Evolutionary conservation across 2,888 invertebrate genomes (phyloP), one percentile per base, ranked within the genome.

Genomic region (Troides aeacus): DNA sequence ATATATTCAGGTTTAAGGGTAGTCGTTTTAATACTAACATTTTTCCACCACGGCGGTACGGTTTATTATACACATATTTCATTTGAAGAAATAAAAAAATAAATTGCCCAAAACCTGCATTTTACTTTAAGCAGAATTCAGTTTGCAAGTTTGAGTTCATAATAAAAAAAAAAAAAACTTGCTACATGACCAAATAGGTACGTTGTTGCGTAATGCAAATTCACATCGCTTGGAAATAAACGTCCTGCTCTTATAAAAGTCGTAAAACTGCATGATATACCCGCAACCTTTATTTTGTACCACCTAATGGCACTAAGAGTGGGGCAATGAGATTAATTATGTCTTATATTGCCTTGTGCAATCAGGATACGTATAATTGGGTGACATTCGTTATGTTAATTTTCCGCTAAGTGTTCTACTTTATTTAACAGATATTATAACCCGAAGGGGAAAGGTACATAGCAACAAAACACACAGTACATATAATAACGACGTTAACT

Each of bases 161-260:
- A 63, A 69, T 67, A 64, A 68, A 66, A 53, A 46, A 68, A 66
- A n/a, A 46, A 46, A 60, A 70, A 66, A 66, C 66, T 66, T 66
- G 63, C 66, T 50, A 59, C 70, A 66, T 63, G 70, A 42, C 66
- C 58, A 63, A 70, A 63, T 66, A 66, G 57, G 66, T 50, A 59
- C 65, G 64, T 62, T 59, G 70, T 70, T 70, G 53, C 66, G 62
- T 53, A 70, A 70, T 46, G 46, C 69, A 69, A 69, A 65, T 66
- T 65, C 70, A 70, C 66, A 66, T 59, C 58, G 62, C 66, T 66
- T 59, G 62, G 39, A 66, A 53, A 63, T 70, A 70, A 70, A 66
- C 59, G 66, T 70, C 59, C 66, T 63, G 66, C 53, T 66, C 66
- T 62, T 65, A 66, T 56, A 59, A 66, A 70, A 70, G 62, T 70